phyloP scores from a whole-genome alignment of 2,888 invertebrate genomes.

The Ferrisia virgata region DNA sequence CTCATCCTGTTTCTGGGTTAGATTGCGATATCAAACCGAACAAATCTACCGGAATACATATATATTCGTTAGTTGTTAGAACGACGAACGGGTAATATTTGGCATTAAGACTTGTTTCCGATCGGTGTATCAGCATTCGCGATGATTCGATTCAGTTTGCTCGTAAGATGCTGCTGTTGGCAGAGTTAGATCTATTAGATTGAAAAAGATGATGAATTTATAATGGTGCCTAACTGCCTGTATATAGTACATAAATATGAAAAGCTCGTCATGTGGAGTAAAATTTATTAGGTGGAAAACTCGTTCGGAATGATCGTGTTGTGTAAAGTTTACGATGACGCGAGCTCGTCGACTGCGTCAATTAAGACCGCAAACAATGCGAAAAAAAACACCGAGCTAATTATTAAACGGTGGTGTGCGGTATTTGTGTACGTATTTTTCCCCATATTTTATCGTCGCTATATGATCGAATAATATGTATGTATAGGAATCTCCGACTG shows the following conservation, averaged over 20 bases:
- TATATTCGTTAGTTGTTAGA: neutral
- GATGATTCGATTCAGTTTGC: neutral
- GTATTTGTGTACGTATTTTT: neutral
- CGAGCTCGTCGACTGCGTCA: neutral
- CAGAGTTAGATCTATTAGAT: too few species aligned
- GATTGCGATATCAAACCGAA: neutral
- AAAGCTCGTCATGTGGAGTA: neutral
- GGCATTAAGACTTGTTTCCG: neutral
- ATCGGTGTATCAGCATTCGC: neutral
- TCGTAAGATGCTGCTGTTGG: too few species aligned
- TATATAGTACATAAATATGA: too few species aligned
- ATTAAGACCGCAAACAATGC: constrained; percentile 20
- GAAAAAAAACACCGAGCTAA: neutral
- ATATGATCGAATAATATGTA: neutral
- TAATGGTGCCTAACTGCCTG: too few species aligned
- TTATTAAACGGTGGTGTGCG: neutral
- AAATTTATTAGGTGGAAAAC: neutral
- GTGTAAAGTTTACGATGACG: neutral
- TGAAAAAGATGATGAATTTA: too few species aligned
- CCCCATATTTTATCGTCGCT: neutral
- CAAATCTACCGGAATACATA: neutral
- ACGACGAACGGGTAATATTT: neutral
- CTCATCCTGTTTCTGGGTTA: neutral
- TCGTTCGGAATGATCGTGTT: neutral
- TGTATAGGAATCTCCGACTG: constrained; percentile 36